Percentiles rank a stretch among this genome's conserved stretches.
phyloP scores from a whole-genome alignment of 2,113 vertebrate species.

The Coryphaenoides rupestris region DNA sequence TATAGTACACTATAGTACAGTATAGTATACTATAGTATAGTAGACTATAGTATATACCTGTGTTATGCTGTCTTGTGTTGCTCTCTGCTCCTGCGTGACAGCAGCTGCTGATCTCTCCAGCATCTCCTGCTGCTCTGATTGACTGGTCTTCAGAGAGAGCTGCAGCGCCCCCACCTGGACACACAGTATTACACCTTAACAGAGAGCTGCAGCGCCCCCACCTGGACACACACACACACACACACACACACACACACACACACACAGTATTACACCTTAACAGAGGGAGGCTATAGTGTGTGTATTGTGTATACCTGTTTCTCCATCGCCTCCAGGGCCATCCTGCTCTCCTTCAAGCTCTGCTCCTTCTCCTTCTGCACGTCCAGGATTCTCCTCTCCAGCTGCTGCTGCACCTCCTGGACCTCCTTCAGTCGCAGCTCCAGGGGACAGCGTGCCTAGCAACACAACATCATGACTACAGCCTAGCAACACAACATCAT shows the following conservation, averaged over 20 bases:
- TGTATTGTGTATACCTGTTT: slow-evolving; percentile 72
- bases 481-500: background rate
- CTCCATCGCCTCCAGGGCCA: slow-evolving; percentile 83
- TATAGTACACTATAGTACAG: too few species aligned
- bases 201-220: background rate
- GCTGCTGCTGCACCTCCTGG: slow-evolving; percentile 84
- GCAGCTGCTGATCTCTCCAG: slow-evolving; percentile 84
- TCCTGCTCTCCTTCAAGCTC: slow-evolving; percentile 83
- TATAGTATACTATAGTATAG: too few species aligned
- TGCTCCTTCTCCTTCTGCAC: slow-evolving; percentile 87
- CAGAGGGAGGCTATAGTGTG: too few species aligned
- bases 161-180: slow-evolving; percentile 84
- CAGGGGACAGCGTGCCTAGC: slow-evolving; percentile 70
- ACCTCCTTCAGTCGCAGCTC: slow-evolving; percentile 86
- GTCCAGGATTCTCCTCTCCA: slow-evolving; percentile 88
- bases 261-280: too few species aligned
- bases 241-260: too few species aligned
- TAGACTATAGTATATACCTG: slow-evolving; percentile 69
- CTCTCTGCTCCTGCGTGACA: slow-evolving; percentile 84
- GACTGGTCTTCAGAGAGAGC: slow-evolving; percentile 79
- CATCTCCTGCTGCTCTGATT: slow-evolving; percentile 87
- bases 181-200: background rate
- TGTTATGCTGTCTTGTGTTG: slow-evolving; percentile 86
- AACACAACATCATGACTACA: background rate
- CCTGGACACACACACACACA: too few species aligned